phyloP scores from a whole-genome alignment of 92 coral and sea anemone genomes.

The Palythoa grandiflora region DNA sequence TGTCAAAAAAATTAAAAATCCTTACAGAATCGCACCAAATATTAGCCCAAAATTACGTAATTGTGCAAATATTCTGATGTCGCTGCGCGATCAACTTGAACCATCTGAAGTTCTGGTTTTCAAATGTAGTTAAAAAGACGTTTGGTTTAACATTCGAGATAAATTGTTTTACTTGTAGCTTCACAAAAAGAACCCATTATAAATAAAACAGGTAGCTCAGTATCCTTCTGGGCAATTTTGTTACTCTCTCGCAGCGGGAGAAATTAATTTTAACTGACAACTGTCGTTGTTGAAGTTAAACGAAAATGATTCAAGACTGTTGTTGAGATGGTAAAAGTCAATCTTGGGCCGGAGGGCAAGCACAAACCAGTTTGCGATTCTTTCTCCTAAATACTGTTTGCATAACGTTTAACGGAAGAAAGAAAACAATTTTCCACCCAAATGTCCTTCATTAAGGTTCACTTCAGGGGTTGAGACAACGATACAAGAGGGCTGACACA shows the following conservation, averaged over 20 bases:
- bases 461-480: conserved; percentile 47
- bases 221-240: conserved; percentile 23
- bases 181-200: not conserved
- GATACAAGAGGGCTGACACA: conserved; percentile 21
- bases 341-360: conserved; percentile 38
- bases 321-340: not conserved
- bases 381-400: conserved; percentile 43
- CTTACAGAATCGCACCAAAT: not conserved
- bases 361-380: conserved; percentile 3
- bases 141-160: not conserved
- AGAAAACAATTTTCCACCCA: conserved; percentile 50
- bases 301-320: conserved; percentile 29
- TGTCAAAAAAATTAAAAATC: not conserved
- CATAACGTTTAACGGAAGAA: conserved; percentile 56
- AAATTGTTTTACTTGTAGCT: not conserved
- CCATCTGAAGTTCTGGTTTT: not conserved
- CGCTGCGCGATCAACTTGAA: conserved; percentile 15
- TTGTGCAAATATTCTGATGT: not conserved
- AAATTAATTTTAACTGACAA: not conserved
- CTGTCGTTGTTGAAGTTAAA: conserved; percentile 12
- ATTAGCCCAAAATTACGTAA: not conserved
- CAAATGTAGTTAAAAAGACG: not conserved
- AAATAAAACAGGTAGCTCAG: not conserved
- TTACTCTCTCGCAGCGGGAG: conserved; percentile 43
- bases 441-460: conserved; percentile 48